Evolutionary conservation across 2,888 invertebrate genomes (phyloP), one percentile per base, ranked within the genome.

Genomic region (Caprella mutica): DNA sequence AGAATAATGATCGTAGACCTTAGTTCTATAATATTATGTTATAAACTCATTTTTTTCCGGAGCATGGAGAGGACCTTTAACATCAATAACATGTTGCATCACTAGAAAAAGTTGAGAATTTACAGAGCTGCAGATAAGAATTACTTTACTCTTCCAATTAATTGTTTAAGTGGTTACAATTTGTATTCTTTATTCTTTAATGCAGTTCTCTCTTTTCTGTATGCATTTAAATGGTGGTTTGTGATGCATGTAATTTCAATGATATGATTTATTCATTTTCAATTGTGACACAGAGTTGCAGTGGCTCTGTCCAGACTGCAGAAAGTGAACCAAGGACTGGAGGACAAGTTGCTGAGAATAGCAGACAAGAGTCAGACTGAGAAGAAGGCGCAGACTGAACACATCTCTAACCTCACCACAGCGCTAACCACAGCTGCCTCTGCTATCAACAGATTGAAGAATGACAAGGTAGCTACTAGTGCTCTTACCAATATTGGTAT

Each of bases 291-390:
- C 71, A 86, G 93, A 69, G 78, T 94, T 67, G 84, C 87, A 74
- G 93, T 94, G 71, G 90, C 91, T 55, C 91, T 94, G 71, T 88
- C 89, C 72, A 81, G 90, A 69, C 84, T 94, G 58, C 93, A 93
- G 74, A 89, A 87, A 74, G 83, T 94, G 40, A 94, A 94, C 75
- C 92, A 93, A 77, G 86, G 85, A 67, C 77, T 94, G 68, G 94
- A 94, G 76, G 94, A 94, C 72, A 94, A 93, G 72, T 75, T 94
- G 62, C 76, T 94, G 61, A 87, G 86, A 74, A 80, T 93, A 73
- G 93, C 93, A 5, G 91, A 92, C 74, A 84, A 86, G 70, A 89
- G 86, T 77, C 87, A 92, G 72, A 84, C 85, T 54, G 93, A 93
- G 72, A 89, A 92, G 72, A 82, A 81, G 67, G 82, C 84, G 68